Evolutionary conservation across 2,113 vertebrate species (phyloP).

Genomic region (Myodes glareolus): DNA sequence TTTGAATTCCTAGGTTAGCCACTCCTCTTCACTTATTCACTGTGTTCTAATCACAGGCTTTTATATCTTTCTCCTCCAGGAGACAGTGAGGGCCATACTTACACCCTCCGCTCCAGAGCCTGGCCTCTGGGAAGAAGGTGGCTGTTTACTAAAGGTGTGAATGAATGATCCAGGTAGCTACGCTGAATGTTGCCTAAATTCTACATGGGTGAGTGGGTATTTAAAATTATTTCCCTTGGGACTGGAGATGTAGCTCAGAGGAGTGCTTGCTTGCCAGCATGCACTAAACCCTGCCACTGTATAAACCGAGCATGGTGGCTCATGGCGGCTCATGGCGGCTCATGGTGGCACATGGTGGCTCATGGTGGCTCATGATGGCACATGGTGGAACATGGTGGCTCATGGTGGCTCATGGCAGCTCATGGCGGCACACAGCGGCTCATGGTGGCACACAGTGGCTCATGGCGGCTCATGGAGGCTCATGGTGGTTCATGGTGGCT

Average conservation of each 20-base stretch:
- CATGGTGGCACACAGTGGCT: neutral
- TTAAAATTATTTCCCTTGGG: neutral
- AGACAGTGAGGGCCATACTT: neutral
- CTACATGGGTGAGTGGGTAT: neutral
- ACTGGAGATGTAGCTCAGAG: neutral
- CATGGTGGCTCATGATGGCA: neutral
- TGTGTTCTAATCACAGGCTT: neutral
- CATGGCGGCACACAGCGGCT: neutral
- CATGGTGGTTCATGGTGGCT: neutral
- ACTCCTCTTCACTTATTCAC: neutral
- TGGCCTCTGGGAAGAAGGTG: neutral
- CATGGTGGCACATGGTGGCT: too few species aligned
- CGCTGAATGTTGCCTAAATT: neutral
- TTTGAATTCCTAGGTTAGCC: neutral
- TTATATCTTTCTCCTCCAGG: neutral
- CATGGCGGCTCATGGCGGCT: neutral
- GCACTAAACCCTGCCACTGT: too few species aligned
- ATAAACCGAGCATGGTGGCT: neutral
- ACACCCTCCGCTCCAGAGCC: neutral
- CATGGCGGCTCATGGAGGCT: too few species aligned
- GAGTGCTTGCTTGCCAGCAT: too few species aligned
- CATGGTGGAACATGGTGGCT: neutral
- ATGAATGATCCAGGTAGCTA: neutral
- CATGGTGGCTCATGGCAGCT: neutral
- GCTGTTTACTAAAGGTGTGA: neutral